Base-by-base conservation (phyloP, 2,888 invertebrate species). In the Dilophus febrilis region DNA sequence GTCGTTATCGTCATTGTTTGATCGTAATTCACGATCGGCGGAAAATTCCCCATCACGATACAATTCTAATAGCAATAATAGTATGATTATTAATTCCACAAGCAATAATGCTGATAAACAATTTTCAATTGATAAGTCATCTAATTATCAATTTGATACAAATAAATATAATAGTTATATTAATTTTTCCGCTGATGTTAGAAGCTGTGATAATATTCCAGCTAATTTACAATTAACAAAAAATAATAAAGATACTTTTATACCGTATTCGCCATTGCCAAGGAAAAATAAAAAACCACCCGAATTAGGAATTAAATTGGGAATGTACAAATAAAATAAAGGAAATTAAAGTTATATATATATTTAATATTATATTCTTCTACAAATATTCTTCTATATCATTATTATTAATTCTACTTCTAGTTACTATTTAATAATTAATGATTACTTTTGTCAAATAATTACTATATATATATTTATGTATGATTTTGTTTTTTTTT, bases 141-240 rank as follows among this genome's bases (percentile, higher is more conserved):
- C 16, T 3, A 12, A 22, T 19, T n/a, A 26, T 11, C 14, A 26
- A 7, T 12, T 33, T 26, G 36, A 46, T 51, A 37, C 49, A 49
- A 22, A 22, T 22, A n/a, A n/a, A n/a, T 22, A 22, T 22, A 22
- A 8, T 6, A 22, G 8, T 22, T 22, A 6, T 22, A 8, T 8
- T 22, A 22, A 22, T 22, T 6, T 22, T 22, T 6, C 22, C 8
- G 4, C 22, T 6, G 22, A 22, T n/a, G n/a, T n/a, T 4, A 22
- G 8, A 29, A 54, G 52, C 49, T 54, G 49, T 46, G 54, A 56
- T 39, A 52, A 50, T 42, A 53, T 53, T 29, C 48, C 31, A 12
- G 26, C 26, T 31, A 35, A 40, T 31, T 31, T 36, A 31, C 31
- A 17, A 16, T 10, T 28, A 30, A 32, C 26, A 4, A 13, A 17